Conservation (phyloP, 2,113 vertebrate genomes). For the Silurus glanis region DNA sequence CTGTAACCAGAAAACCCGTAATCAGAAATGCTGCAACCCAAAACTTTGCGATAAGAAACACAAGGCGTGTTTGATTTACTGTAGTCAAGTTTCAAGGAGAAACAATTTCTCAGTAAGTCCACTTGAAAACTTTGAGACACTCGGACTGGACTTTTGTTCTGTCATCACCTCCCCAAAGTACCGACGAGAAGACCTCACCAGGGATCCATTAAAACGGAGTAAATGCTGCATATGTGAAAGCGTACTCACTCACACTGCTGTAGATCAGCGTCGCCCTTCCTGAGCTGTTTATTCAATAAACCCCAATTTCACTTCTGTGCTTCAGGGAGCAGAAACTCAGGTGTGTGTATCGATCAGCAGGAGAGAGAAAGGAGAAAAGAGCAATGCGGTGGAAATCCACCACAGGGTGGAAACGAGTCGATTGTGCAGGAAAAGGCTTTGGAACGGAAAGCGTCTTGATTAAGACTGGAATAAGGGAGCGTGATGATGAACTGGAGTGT, state of each 20-base stretch:
- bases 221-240: not conserved
- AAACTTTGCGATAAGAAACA: too few species aligned
- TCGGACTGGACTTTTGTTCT: too few species aligned
- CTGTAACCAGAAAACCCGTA: too few species aligned
- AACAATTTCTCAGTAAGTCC: too few species aligned
- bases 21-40: too few species aligned
- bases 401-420: not conserved
- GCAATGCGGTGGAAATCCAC: not conserved
- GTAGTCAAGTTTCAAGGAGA: too few species aligned
- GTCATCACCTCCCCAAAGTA: too few species aligned
- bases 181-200: not conserved
- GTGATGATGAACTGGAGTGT: slow-evolving; percentile 65
- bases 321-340: slow-evolving; percentile 26
- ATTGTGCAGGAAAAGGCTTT: not conserved
- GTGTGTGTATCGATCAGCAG: slow-evolving; percentile 27
- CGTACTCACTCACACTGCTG: not conserved
- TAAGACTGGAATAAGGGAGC: slow-evolving; percentile 63
- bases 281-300: not conserved
- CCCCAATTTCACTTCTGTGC: slow-evolving; percentile 11
- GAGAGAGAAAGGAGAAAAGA: not conserved
- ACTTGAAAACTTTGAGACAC: too few species aligned
- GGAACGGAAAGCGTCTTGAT: slow-evolving; percentile 67
- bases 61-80: too few species aligned
- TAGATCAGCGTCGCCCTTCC: not conserved
- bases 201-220: not conserved